Conservation (phyloP, 2,797 vertebrate species). For the Microhierax caerulescens region DNA sequence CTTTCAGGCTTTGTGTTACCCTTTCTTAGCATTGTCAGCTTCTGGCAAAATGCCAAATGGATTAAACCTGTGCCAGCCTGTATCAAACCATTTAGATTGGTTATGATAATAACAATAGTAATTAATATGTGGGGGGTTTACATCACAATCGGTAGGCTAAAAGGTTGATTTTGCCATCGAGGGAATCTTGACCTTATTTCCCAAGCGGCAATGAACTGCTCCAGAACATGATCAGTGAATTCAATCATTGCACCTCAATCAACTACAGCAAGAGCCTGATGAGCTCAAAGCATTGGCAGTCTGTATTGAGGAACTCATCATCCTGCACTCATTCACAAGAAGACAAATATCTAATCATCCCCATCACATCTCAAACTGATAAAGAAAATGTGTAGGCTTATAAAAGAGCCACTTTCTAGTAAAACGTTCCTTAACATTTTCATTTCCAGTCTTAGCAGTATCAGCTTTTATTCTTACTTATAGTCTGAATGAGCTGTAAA, state of each 20-base stretch:
- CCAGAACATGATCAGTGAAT: neutral
- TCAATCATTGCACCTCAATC: neutral
- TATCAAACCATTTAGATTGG: neutral
- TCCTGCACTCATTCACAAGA: neutral
- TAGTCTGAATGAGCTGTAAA: neutral
- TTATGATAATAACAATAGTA: neutral
- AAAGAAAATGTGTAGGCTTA: neutral
- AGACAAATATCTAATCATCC: neutral
- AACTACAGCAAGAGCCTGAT: neutral
- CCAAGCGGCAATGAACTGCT: neutral
- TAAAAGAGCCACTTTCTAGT: neutral
- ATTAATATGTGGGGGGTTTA: accelerated
- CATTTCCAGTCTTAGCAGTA: neutral
- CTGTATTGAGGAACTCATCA: neutral
- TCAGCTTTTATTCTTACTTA: neutral
- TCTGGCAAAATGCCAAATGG: neutral
- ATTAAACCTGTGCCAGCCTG: neutral
- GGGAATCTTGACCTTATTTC: neutral
- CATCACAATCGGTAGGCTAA: accelerated
- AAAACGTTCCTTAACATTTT: neutral
- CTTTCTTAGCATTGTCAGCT: neutral
- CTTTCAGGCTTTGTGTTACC: neutral
- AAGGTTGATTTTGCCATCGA: neutral
- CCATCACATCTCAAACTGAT: neutral
- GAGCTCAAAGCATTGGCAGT: neutral